Percentiles rank a stretch among this genome's conserved stretches.
Evolutionary conservation across 2,797 vertebrate species (phyloP).

Genomic region (Coranthus polyacanthus): DNA sequence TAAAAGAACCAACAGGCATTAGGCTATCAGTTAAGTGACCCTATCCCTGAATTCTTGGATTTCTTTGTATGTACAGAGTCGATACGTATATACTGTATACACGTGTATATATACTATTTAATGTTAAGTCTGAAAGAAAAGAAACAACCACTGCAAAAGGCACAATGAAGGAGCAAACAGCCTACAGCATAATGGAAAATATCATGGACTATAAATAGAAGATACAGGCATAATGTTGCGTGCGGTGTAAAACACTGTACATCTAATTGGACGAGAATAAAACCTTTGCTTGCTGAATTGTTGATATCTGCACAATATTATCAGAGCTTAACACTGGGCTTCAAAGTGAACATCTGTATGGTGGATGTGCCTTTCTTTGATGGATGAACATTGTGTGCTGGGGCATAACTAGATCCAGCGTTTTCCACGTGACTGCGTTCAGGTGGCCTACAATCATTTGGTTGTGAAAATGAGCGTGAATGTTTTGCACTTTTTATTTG

Average conservation of each 20-base stretch:
- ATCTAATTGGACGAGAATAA: not conserved
- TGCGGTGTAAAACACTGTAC: slow-evolving; percentile 1
- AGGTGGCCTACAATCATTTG: slow-evolving; percentile 5
- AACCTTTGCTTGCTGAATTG: slow-evolving; percentile 10
- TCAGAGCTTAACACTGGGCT: slow-evolving; percentile 9
- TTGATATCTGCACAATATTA: slow-evolving; percentile 4
- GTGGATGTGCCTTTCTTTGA: not conserved
- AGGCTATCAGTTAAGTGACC: slow-evolving; percentile 19
- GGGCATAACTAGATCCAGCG: slow-evolving; percentile 12
- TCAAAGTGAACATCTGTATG: slow-evolving; percentile 20
- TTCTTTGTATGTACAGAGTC: slow-evolving; percentile 34
- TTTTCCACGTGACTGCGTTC: slow-evolving; percentile 9
- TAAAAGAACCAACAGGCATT: slow-evolving; percentile 26
- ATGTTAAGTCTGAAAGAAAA: slow-evolving; percentile 6
- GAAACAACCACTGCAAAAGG: slow-evolving; percentile 49
- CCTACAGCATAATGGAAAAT: slow-evolving; percentile 9
- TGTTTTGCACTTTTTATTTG: slow-evolving; percentile 1
- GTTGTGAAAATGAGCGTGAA: slow-evolving; percentile 5
- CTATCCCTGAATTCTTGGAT: slow-evolving; percentile 16
- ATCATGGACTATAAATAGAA: slow-evolving; percentile 29
- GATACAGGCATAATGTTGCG: slow-evolving; percentile 9
- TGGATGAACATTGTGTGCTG: slow-evolving; percentile 26
- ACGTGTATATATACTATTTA: slow-evolving; percentile 21
- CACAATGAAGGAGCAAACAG: slow-evolving; percentile 36
- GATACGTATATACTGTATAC: slow-evolving; percentile 8